Evolutionary conservation across 2,888 invertebrate genomes (phyloP).

Genomic region (Platycnemis pennipes): DNA sequence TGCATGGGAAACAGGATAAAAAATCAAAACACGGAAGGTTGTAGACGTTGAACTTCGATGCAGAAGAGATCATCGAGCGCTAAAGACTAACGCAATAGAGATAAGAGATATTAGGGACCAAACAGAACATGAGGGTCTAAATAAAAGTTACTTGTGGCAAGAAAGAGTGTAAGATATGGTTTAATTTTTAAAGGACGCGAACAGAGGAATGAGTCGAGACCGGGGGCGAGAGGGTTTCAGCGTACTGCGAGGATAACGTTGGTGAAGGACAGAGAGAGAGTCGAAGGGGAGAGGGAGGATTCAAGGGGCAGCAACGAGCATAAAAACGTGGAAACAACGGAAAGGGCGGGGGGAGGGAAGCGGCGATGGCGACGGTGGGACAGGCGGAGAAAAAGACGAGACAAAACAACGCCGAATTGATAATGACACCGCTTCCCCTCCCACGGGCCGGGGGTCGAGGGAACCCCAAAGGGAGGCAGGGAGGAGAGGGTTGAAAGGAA

Average conservation of each 20-base stretch:
- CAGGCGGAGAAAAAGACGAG: not conserved
- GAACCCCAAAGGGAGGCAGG: not conserved
- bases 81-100: too few relatives aligned
- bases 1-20: too few relatives aligned
- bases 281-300: not conserved
- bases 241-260: not conserved
- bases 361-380: too few relatives aligned
- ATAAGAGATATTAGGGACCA: too few relatives aligned
- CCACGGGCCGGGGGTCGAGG: not conserved
- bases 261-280: not conserved
- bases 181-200: not conserved
- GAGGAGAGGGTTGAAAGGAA: too few relatives aligned
- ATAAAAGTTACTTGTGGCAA: too few relatives aligned
- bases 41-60: too few relatives aligned
- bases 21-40: too few relatives aligned
- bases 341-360: not conserved
- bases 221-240: not conserved
- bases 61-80: too few relatives aligned
- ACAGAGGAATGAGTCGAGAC: not conserved
- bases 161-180: too few relatives aligned
- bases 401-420: slow-evolving; percentile 42
- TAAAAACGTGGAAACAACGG: slow-evolving; percentile 5
- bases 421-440: not conserved
- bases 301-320: not conserved
- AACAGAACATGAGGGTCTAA: too few relatives aligned